Evolutionary conservation across 2,113 vertebrate genomes (phyloP).

Genomic region (Caranx melampygus): DNA sequence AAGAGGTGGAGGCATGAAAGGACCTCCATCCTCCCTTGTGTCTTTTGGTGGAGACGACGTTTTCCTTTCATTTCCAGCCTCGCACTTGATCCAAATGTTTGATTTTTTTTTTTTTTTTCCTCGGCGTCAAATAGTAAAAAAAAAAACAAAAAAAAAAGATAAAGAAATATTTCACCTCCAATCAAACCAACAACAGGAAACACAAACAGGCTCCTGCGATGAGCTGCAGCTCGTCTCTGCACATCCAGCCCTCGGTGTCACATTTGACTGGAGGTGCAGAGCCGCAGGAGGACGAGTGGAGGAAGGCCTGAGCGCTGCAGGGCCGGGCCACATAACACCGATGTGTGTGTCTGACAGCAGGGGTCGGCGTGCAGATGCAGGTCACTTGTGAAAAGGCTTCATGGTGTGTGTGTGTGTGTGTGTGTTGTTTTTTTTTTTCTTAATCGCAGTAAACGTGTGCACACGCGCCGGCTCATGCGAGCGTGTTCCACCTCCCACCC

Average conservation of each 20-base stretch:
- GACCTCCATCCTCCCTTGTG: constrained; percentile 72
- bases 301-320: constrained; percentile 28
- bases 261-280: constrained; percentile 46
- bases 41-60: constrained; percentile 78
- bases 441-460: background rate
- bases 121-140: background rate
- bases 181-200: background rate
- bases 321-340: background rate
- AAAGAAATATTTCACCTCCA: background rate
- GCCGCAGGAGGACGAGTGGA: constrained; percentile 24
- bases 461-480: background rate
- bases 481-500: constrained; percentile 22
- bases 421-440: background rate
- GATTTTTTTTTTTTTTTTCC: constrained; percentile 17
- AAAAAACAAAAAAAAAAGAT: background rate
- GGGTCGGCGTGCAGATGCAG: background rate
- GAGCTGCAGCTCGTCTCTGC: constrained; percentile 6
- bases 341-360: background rate
- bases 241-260: constrained; percentile 18
- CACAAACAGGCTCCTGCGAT: background rate
- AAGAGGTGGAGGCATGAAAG: constrained; percentile 85
- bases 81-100: constrained; percentile 9
- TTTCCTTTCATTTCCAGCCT: constrained; percentile 18
- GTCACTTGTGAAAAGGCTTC: too few species aligned
- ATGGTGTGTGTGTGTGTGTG: too few species aligned